A percentile compares a stretch with the other conserved stretches of the same genome.
These are phyloP conservation scores for Brachymystax lenok DNA, from an alignment of 2,797 vertebrate species.

Conservation along the genomic window DNA sequence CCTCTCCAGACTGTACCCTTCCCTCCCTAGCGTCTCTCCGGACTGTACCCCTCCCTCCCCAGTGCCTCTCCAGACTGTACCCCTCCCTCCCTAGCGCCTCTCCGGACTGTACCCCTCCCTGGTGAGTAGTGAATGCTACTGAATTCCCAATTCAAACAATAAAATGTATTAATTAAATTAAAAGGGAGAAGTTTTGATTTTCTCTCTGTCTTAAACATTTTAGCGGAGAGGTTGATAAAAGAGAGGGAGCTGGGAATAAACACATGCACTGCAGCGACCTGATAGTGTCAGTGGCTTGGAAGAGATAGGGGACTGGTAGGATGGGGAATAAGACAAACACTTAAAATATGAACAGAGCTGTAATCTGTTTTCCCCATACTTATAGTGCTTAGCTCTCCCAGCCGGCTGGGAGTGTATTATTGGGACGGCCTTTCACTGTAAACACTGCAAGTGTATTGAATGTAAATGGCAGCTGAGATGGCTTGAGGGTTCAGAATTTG, in stretches of 20 bases:
- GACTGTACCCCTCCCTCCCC: too few species aligned
- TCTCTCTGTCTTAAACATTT: constrained; percentile 56
- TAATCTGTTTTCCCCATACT: not conserved
- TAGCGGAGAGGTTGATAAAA: constrained; percentile 24
- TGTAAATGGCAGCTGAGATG: not conserved
- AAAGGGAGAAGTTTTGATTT: constrained; percentile 51
- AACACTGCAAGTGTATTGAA: not conserved
- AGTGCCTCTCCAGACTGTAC: too few species aligned
- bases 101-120: not conserved
- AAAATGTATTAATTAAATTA: constrained; percentile 34
- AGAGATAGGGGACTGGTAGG: constrained; percentile 11
- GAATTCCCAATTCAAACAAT: not conserved
- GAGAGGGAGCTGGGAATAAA: constrained; percentile 58
- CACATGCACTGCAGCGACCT: constrained; percentile 44
- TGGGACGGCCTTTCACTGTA: not conserved
- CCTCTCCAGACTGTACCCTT: too few species aligned
- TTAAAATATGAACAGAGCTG: not conserved
- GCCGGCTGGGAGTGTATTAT: not conserved
- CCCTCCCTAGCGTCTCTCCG: too few species aligned
- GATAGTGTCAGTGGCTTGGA: constrained; percentile 50
- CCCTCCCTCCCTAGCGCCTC: too few species aligned
- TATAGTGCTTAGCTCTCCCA: not conserved
- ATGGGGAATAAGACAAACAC: not conserved
- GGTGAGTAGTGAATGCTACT: not conserved
- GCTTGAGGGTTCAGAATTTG: not conserved